phyloP scores from a whole-genome alignment of 2,113 vertebrate species.

The Phoxinus phoxinus region DNA sequence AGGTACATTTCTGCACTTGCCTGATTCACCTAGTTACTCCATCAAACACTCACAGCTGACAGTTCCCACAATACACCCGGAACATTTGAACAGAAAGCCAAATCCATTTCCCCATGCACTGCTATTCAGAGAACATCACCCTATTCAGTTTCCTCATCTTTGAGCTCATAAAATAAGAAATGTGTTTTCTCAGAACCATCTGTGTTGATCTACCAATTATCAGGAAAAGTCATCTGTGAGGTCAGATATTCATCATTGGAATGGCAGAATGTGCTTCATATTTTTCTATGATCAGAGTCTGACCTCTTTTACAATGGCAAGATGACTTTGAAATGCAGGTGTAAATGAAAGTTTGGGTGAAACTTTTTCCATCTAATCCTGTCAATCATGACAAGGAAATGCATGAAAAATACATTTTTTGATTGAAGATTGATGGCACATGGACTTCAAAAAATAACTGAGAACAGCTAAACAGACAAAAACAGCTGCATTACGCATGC shows the following conservation, averaged over 20 bases:
- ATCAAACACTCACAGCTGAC: conserved; percentile 31
- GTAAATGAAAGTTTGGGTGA: not conserved
- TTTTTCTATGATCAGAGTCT: not conserved
- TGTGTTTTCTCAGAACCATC: conserved; percentile 5
- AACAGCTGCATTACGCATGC: too few relatives aligned
- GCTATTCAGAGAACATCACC: conserved; percentile 1
- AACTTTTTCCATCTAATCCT: not conserved
- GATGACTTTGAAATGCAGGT: not conserved
- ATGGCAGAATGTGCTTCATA: not conserved
- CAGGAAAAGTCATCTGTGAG: not conserved
- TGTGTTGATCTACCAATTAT: conserved; percentile 10
- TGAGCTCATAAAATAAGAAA: conserved; percentile 6
- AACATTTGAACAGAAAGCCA: conserved; percentile 7
- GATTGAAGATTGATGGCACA: too few relatives aligned
- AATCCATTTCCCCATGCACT: conserved; percentile 4
- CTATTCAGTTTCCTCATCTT: not conserved
- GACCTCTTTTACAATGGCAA: not conserved
- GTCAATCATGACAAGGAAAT: not conserved
- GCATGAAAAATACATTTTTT: too few relatives aligned
- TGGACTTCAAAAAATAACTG: too few relatives aligned
- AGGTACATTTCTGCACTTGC: conserved; percentile 40
- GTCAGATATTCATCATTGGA: not conserved
- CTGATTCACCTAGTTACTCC: not conserved
- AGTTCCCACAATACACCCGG: conserved; percentile 45
- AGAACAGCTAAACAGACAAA: too few relatives aligned